Conservation (phyloP, 2,113 vertebrate genomes). For the Ranitomeya variabilis region DNA sequence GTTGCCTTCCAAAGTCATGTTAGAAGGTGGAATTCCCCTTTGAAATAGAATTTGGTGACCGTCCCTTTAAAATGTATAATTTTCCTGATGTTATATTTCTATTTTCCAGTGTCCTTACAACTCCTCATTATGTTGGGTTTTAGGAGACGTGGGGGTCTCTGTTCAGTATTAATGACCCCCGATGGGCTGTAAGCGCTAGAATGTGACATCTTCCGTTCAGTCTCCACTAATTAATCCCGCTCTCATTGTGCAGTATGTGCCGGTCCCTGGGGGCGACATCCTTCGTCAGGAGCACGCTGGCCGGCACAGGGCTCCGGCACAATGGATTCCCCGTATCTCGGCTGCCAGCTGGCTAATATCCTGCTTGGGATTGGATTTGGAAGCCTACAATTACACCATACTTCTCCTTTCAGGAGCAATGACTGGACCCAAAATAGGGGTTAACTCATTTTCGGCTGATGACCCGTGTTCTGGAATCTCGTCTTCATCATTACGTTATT, state of each 20-base stretch:
- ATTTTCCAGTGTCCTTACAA: too few species aligned
- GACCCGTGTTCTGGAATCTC: too few species aligned
- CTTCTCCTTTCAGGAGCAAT: constrained; percentile 19
- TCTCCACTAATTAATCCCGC: not conserved
- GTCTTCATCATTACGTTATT: too few species aligned
- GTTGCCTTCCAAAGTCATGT: too few species aligned
- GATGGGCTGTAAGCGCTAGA: not conserved
- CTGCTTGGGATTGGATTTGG: constrained; percentile 1
- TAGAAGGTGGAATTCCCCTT: too few species aligned
- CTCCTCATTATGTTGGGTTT: not conserved
- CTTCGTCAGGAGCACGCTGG: not conserved
- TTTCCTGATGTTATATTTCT: too few species aligned
- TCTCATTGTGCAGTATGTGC: not conserved
- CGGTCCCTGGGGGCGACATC: not conserved
- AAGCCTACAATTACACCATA: constrained; percentile 27
- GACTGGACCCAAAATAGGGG: constrained; percentile 35
- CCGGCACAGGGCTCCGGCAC: not conserved
- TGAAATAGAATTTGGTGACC: too few species aligned
- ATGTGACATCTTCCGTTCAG: not conserved
- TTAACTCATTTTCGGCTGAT: not conserved
- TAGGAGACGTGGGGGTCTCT: not conserved
- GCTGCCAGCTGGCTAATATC: constrained; percentile 19
- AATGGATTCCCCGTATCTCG: not conserved
- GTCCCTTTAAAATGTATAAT: too few species aligned
- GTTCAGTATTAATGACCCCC: not conserved